Evolutionary conservation across 2,797 vertebrate species (phyloP), one percentile per base, ranked within the genome.

Genomic region (Pachyuromys duprasi): DNA sequence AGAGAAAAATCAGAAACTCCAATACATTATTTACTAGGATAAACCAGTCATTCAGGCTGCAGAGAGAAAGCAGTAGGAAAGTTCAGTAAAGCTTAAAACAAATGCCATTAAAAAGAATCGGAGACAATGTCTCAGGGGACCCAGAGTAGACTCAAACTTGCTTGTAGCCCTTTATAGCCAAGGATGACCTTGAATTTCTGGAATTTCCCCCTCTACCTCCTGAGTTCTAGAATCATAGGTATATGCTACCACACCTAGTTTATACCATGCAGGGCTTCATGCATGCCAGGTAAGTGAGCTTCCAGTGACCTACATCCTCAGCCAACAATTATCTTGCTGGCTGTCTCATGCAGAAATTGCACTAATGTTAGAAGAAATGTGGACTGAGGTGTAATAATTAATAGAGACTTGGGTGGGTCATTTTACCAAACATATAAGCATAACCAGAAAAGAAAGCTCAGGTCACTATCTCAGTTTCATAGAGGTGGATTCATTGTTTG

Each of bases 1-100:
- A 57, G 93, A 94, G 78, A 93, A 83, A 96, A 97, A 93, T 90
- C 91, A 94, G 90, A 97, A 93, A 92, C 92, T 94, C 84, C 22
- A 57, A 97, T 97, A 69, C 90, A 97, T 98, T 97, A 97, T 97
- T 98, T 98, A 97, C 95, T 76, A 93, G 90, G 78, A 96, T 26
- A 90, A 97, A 89, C 55, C 80, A 92, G 92, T 75, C 92, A 91
- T 76, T 93, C 95, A 95, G 94, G 94, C 94, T 70, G 92, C 88
- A 96, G 82, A 63, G 81, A 62, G 72, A 93, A 96, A 70, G 96
- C 69, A 96, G 49, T 80, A 62, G 92, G 84, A 67, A 90, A 96
- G 90, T 69, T 62, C 39, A 22, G 91, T 78, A 95, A 94, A 95
- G 72, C 97, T 94, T 95, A 80, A 70, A 88, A 49, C 82, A 17